phyloP scores from a whole-genome alignment of 2,113 vertebrate species.

The Macrotis lagotis region DNA sequence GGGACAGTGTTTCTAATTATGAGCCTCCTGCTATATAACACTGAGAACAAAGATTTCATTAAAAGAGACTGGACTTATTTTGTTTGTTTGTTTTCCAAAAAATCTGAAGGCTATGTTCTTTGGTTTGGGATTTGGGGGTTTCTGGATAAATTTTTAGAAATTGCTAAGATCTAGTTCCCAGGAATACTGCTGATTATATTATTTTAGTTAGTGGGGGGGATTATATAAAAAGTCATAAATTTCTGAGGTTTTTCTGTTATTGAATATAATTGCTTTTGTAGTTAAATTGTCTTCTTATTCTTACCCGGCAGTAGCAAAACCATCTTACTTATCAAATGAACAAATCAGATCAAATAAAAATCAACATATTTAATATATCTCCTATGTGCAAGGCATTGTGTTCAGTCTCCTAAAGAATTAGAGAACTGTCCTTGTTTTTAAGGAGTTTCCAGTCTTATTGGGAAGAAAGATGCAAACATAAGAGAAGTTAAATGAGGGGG shows the following conservation, averaged over 20 bases:
- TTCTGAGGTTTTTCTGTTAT: conserved; percentile 33
- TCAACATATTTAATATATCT: neutral
- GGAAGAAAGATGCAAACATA: neutral
- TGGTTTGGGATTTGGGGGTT: conserved; percentile 46
- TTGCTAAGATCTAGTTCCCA: conserved; percentile 24
- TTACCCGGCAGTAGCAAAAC: conserved; percentile 1
- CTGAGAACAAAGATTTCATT: conserved; percentile 41
- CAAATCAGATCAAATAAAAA: neutral
- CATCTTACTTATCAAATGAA: neutral
- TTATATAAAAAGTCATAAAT: conserved; percentile 38
- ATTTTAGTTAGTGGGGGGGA: conserved; percentile 49
- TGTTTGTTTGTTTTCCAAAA: conserved; percentile 48
- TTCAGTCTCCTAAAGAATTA: neutral
- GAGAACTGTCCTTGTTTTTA: neutral
- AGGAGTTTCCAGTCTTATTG: neutral
- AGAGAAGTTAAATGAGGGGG: neutral
- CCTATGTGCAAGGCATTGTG: neutral
- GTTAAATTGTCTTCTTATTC: neutral
- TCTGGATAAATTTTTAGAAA: conserved; percentile 51
- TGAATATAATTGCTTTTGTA: conserved; percentile 18
- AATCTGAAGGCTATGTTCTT: conserved; percentile 46
- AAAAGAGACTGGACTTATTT: conserved; percentile 36
- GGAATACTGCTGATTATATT: conserved; percentile 29
- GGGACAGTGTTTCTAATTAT: conserved; percentile 30
- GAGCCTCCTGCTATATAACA: conserved; percentile 33